Percentiles rank a stretch among this genome's conserved stretches.
Evolutionary conservation across 2,797 vertebrate genomes (phyloP).

Genomic region (Garrulus glandarius): DNA sequence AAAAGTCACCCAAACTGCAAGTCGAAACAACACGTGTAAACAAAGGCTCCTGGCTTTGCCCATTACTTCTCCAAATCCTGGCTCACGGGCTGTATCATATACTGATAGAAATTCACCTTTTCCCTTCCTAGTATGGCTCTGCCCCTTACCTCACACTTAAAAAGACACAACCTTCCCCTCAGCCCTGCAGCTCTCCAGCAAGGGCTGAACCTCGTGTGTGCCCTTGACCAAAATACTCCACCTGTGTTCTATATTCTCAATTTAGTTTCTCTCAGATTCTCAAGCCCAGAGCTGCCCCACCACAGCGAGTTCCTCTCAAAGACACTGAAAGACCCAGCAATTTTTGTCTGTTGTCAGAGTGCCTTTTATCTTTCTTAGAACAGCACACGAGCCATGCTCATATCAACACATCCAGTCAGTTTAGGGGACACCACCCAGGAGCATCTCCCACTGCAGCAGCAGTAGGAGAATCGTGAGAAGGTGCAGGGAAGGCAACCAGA

Average conservation of each 20-base stretch:
- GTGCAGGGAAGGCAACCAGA: neutral
- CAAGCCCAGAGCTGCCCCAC: neutral
- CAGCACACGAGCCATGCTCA: accelerated
- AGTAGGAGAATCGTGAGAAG: neutral
- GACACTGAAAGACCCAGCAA: neutral
- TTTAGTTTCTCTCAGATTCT: neutral
- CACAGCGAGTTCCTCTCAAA: neutral
- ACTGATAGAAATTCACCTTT: neutral
- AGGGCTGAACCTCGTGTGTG: neutral
- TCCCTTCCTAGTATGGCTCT: neutral
- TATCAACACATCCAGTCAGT: neutral
- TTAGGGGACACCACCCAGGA: neutral
- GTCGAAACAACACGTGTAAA: neutral
- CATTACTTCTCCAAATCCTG: neutral
- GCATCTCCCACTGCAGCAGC: neutral
- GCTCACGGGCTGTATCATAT: accelerated
- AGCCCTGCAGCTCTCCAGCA: neutral
- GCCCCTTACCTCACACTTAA: neutral
- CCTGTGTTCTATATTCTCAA: neutral
- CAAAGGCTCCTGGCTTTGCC: neutral
- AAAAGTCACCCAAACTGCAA: neutral
- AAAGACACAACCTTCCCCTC: neutral
- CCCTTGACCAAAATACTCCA: neutral
- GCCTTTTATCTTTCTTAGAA: neutral
- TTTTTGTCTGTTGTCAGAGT: neutral